Evolutionary conservation across 2,113 vertebrate genomes (phyloP).

Genomic region (Pygoscelis antarcticus): DNA sequence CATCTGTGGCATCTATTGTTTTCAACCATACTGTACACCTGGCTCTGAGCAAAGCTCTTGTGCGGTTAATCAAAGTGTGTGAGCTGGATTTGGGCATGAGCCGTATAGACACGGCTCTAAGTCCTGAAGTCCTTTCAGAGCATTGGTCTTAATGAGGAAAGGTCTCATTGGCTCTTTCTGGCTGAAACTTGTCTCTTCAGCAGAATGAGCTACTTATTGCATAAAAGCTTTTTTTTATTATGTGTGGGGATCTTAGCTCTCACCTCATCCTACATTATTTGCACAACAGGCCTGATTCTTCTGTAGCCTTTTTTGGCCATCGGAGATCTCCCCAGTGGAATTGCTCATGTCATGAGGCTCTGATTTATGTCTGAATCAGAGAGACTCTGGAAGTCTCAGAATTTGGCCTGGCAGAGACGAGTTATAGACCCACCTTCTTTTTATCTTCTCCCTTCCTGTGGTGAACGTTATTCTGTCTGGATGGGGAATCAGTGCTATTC

Average conservation of each 20-base stretch:
- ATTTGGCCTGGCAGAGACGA: not conserved
- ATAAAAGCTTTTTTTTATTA: not conserved
- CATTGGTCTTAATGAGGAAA: not conserved
- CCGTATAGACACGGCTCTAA: accelerated
- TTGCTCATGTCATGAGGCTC: not conserved
- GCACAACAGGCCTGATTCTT: not conserved
- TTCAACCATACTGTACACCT: not conserved
- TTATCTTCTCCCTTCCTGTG: not conserved
- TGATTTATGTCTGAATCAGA: not conserved
- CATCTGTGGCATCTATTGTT: not conserved
- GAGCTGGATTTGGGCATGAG: not conserved
- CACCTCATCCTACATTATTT: not conserved
- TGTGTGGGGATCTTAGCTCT: not conserved
- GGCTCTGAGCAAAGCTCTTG: not conserved
- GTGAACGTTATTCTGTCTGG: not conserved
- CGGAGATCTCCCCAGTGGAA: not conserved
- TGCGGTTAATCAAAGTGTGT: not conserved
- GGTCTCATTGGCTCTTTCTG: not conserved
- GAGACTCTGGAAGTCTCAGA: not conserved
- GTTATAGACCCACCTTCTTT: not conserved
- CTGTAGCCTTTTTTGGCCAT: not conserved
- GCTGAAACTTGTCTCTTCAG: not conserved
- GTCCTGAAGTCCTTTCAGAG: not conserved
- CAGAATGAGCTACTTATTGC: not conserved
- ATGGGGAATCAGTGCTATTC: not conserved